These are phyloP conservation scores for Atta colombica DNA, from an alignment of 1,140 invertebrate species.

Conservation along the genomic window DNA sequence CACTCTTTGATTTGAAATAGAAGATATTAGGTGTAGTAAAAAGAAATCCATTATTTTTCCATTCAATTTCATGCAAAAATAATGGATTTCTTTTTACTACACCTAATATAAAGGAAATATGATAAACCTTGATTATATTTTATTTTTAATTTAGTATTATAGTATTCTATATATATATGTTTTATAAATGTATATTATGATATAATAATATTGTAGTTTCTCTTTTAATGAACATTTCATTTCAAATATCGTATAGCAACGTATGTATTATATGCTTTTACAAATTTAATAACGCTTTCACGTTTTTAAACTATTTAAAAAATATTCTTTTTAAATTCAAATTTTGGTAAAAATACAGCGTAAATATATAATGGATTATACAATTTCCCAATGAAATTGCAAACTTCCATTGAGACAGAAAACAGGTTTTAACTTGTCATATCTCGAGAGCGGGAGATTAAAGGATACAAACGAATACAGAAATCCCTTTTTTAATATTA, in stretches of 20 bases:
- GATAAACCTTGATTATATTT: not conserved
- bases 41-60: too few relatives aligned
- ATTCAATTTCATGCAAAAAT: too few relatives aligned
- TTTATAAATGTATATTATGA: not conserved
- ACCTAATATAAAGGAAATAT: not conserved
- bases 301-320: not conserved
- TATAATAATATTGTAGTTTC: not conserved
- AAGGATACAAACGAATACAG: slow-evolving; percentile 43
- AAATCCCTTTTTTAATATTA: slow-evolving; percentile 44
- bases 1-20: not conserved
- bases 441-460: slow-evolving; percentile 24
- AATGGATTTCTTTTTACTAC: too few relatives aligned
- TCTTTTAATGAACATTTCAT: slow-evolving; percentile 20
- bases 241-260: not conserved
- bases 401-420: slow-evolving; percentile 30
- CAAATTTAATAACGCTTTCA: not conserved
- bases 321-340: not conserved
- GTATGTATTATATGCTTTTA: not conserved
- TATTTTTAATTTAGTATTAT: not conserved
- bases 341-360: slow-evolving; percentile 19
- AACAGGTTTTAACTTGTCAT: slow-evolving; percentile 56
- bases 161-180: not conserved
- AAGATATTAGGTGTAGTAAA: too few relatives aligned
- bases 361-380: slow-evolving; percentile 36
- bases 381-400: slow-evolving; percentile 45